These are phyloP conservation scores for Pachyrhynchus sulphureomaculatus DNA, from an alignment of 1,140 invertebrate species.

Conservation along the genomic window DNA sequence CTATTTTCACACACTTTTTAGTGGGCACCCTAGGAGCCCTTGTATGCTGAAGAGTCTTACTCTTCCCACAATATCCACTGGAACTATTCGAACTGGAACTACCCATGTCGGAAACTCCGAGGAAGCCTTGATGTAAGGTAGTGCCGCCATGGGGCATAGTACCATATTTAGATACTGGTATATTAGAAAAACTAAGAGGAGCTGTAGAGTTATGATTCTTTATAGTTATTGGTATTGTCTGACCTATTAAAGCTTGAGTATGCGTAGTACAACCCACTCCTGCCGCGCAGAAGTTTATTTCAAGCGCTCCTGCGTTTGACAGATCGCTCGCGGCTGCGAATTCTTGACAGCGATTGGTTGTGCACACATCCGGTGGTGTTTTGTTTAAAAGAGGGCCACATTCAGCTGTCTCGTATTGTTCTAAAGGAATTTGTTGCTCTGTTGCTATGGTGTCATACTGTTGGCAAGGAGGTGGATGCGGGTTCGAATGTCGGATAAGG, in stretches of 20 bases:
- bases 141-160: constrained; percentile 44
- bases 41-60: constrained; percentile 48
- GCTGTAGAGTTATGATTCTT: constrained; percentile 44
- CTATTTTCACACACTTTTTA: constrained; percentile 49
- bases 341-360: constrained; percentile 48
- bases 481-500: constrained; percentile 40
- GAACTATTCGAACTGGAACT: constrained; percentile 48
- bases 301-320: constrained; percentile 33
- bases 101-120: constrained; percentile 45
- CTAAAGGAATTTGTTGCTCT: constrained; percentile 35
- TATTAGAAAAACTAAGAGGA: constrained; percentile 38
- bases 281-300: constrained; percentile 34
- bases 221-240: constrained; percentile 50
- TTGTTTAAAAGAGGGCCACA: constrained; percentile 48
- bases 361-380: constrained; percentile 50
- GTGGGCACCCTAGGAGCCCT: constrained; percentile 24
- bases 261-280: constrained; percentile 6
- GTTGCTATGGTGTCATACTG: constrained; percentile 38
- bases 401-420: constrained; percentile 44
- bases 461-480: constrained; percentile 4
- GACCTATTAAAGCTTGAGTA: constrained; percentile 41
- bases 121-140: constrained; percentile 46
- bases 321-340: constrained; percentile 34
- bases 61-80: constrained; percentile 45
- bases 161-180: constrained; percentile 46